Evolutionary conservation across 2,797 vertebrate genomes (phyloP).

Genomic region (Capromys pilorides): DNA sequence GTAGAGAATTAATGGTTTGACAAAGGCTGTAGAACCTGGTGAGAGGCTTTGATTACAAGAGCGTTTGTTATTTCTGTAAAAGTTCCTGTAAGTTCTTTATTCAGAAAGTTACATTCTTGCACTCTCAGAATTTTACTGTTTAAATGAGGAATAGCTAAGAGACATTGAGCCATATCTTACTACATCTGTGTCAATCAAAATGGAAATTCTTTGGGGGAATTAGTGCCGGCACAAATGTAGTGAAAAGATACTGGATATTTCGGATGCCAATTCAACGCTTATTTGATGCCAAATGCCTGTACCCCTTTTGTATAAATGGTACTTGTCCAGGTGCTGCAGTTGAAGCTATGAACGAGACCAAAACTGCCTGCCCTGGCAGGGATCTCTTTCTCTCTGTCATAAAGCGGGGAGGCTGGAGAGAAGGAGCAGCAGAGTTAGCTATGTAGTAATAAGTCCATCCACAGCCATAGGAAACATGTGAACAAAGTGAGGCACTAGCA

Average conservation of each 20-base stretch:
- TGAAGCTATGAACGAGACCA: not conserved
- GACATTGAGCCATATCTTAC: not conserved
- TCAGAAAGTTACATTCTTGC: not conserved
- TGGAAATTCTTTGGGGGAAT: not conserved
- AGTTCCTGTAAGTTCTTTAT: not conserved
- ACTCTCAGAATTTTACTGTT: not conserved
- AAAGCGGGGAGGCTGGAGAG: not conserved
- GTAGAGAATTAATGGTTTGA: constrained; percentile 74
- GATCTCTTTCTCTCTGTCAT: not conserved
- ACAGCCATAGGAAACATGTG: not conserved
- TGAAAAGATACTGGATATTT: not conserved
- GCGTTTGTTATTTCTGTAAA: constrained; percentile 31
- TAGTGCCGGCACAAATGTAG: not conserved
- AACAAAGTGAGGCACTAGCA: not conserved
- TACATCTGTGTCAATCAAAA: not conserved
- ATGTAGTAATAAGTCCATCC: not conserved
- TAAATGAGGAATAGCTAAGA: fast-evolving
- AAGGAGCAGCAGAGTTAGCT: not conserved
- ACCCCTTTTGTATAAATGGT: fast-evolving
- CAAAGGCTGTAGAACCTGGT: constrained; percentile 73
- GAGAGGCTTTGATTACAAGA: constrained; percentile 67
- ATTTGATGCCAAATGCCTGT: not conserved
- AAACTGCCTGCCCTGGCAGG: fast-evolving
- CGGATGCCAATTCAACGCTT: not conserved
- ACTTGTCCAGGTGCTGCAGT: not conserved